A percentile compares a stretch with the other conserved stretches of the same genome.
phyloP scores from a whole-genome alignment of 1,140 invertebrate species.

The Palaemon carinicauda region DNA sequence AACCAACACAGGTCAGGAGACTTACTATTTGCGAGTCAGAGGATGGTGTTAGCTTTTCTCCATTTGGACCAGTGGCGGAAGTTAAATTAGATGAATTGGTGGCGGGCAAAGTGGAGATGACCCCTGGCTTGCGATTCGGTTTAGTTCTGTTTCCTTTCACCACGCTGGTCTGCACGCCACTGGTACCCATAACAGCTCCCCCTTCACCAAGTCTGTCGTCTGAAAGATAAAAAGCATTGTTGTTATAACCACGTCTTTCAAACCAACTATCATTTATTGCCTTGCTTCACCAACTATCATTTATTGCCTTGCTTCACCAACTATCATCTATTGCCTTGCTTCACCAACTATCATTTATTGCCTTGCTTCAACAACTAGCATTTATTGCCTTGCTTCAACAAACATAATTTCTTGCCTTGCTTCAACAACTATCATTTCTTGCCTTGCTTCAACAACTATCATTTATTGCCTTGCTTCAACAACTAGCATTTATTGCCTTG shows the following conservation, averaged over 20 bases:
- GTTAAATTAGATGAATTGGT: conserved; percentile 1
- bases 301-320: too few relatives aligned
- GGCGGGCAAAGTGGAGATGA: conserved; percentile 8
- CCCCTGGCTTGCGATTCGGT: conserved; percentile 31
- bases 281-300: too few relatives aligned
- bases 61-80: neutral
- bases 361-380: neutral
- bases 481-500: neutral
- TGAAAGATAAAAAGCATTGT: neutral
- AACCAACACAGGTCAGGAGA: too few relatives aligned
- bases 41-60: conserved; percentile 20
- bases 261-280: too few relatives aligned
- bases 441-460: too few relatives aligned
- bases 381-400: neutral
- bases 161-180: conserved; percentile 11
- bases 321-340: too few relatives aligned
- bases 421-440: too few relatives aligned
- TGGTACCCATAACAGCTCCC: conserved; percentile 14
- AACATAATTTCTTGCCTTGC: too few relatives aligned
- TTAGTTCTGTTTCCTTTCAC: conserved; percentile 36
- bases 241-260: too few relatives aligned
- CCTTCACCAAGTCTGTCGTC: conserved; percentile 17
- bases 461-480: too few relatives aligned
- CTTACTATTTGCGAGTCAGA: conserved; percentile 36
- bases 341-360: too few relatives aligned